These are phyloP conservation scores for Candoia aspera DNA, from an alignment of 2,113 vertebrate species.

Conservation along the genomic window DNA sequence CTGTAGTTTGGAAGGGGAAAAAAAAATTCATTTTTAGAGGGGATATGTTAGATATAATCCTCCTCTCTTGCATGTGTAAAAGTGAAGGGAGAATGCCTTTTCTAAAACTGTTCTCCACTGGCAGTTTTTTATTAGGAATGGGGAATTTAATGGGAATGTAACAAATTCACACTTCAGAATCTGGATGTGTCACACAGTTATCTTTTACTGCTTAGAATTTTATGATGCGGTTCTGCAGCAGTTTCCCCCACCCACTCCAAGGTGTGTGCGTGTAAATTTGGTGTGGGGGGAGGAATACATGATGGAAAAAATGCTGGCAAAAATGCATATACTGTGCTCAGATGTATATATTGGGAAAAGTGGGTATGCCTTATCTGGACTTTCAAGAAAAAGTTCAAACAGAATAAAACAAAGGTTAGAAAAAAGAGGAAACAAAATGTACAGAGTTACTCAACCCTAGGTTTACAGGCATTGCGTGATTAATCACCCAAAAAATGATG, in stretches of 20 bases:
- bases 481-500: too few species aligned
- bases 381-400: too few species aligned
- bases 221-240: background rate
- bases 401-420: too few species aligned
- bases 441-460: too few species aligned
- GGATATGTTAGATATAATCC: too few species aligned
- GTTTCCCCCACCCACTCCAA: background rate
- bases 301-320: background rate
- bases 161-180: background rate
- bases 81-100: too few species aligned
- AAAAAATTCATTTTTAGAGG: too few species aligned
- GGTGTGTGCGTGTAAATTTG: background rate
- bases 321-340: background rate
- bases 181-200: background rate
- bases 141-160: background rate
- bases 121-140: background rate
- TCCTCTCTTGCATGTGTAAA: too few species aligned
- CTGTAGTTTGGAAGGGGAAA: background rate
- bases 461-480: too few species aligned
- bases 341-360: background rate
- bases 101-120: background rate
- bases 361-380: too few species aligned
- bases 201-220: background rate
- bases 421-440: background rate
- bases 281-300: too few species aligned